Conservation (phyloP, 2,888 invertebrate species). For the Hololepta plana region DNA sequence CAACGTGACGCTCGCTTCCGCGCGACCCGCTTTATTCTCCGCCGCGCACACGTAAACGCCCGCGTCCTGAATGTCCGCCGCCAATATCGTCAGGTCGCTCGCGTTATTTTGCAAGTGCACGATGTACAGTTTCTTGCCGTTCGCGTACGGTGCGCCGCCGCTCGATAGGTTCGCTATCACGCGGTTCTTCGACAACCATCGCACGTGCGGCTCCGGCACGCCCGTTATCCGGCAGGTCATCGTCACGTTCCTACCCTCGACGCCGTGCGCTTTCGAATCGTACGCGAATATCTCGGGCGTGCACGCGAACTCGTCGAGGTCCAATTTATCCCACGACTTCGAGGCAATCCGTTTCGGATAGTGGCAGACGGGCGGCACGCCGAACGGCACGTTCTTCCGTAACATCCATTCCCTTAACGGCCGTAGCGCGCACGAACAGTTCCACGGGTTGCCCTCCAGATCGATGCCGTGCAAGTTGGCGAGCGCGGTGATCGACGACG, state of each 20-base stretch:
- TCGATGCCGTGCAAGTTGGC: constrained; percentile 56
- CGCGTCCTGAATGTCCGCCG: constrained; percentile 55
- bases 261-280: constrained; percentile 39
- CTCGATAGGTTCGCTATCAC: constrained; percentile 46
- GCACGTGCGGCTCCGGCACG: constrained; percentile 51
- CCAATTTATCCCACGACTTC: constrained; percentile 56
- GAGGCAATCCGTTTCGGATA: constrained; percentile 42
- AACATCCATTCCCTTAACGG: constrained; percentile 67
- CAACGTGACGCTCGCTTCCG: constrained; percentile 54
- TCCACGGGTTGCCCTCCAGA: constrained; percentile 65
- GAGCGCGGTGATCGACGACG: constrained; percentile 47
- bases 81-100: constrained; percentile 55
- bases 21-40: constrained; percentile 63
- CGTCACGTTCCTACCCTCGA: constrained; percentile 56
- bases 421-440: constrained; percentile 58
- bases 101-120: constrained; percentile 46
- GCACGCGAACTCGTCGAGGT: constrained; percentile 66
- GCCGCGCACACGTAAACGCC: constrained; percentile 62
- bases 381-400: constrained; percentile 56
- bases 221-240: constrained; percentile 53
- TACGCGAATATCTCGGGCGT: constrained; percentile 48
- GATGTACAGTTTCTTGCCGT: constrained; percentile 42
- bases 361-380: constrained; percentile 49
- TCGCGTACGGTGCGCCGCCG: constrained; percentile 26
- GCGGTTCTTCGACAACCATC: constrained; percentile 53